These are phyloP conservation scores for Hydrozoanthus tunicans DNA, from an alignment of 64 coral and sea anemone species.

Conservation along the genomic window DNA sequence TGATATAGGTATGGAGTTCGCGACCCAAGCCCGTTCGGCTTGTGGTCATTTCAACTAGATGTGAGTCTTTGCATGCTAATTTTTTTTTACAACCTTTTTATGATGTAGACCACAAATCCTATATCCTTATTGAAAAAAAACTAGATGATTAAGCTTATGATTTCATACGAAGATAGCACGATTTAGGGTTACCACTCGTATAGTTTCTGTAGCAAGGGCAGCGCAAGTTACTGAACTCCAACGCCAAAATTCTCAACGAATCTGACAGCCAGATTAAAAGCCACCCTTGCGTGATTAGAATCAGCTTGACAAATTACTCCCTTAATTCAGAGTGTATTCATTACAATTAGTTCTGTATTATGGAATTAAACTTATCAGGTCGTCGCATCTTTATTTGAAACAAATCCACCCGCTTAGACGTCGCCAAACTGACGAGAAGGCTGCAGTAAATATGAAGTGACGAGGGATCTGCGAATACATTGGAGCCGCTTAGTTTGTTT, in stretches of 20 bases:
- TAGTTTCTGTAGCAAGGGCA: too few species aligned
- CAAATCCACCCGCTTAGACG: conserved; percentile 8
- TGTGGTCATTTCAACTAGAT: too few species aligned
- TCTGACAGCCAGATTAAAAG: neutral
- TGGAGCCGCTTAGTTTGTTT: conserved; percentile 28
- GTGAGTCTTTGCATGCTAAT: too few species aligned
- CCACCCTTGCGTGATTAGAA: conserved; percentile 22
- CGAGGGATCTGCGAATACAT: conserved; percentile 16
- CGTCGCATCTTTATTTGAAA: conserved; percentile 62
- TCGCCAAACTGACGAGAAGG: conserved; percentile 35
- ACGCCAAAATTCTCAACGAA: neutral
- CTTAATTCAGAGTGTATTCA: conserved; percentile 30
- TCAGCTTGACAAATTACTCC: conserved; percentile 51
- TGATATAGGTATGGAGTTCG: too few species aligned
- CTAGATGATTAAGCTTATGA: too few species aligned
- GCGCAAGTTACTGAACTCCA: neutral
- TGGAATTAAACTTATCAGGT: conserved; percentile 46
- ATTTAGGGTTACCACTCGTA: too few species aligned
- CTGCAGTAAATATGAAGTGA: conserved; percentile 19
- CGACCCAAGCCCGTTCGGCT: too few species aligned
- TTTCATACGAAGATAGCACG: too few species aligned
- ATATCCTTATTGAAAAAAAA: too few species aligned
- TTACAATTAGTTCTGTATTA: conserved; percentile 56
- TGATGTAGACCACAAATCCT: too few species aligned
- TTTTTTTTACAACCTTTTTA: too few species aligned